phyloP scores from a whole-genome alignment of 2,888 invertebrate genomes.

The Xanthia togata region DNA sequence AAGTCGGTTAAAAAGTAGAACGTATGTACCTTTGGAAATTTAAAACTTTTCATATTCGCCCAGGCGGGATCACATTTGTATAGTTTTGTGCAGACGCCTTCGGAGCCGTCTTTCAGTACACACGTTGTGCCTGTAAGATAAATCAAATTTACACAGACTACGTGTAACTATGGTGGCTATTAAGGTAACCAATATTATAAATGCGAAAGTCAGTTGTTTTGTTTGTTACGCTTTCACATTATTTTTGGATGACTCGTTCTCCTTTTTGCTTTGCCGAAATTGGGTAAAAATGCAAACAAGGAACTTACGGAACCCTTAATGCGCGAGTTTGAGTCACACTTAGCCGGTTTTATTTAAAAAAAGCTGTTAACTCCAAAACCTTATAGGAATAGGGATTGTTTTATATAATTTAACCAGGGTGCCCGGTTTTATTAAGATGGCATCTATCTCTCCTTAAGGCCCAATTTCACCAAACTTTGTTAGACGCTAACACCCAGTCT shows the following conservation, averaged over 20 bases:
- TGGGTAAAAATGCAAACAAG: too few species aligned
- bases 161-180: background rate
- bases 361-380: background rate
- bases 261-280: too few species aligned
- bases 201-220: too few species aligned
- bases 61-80: background rate
- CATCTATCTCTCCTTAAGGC: background rate
- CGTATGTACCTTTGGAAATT: slow-evolving; percentile 20
- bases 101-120: background rate
- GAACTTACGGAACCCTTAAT: too few species aligned
- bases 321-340: background rate
- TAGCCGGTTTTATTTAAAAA: background rate
- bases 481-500: too few species aligned
- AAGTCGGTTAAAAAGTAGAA: too few species aligned
- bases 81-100: slow-evolving; percentile 14
- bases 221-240: too few species aligned
- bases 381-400: background rate
- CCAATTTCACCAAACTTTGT: background rate
- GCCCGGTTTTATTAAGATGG: background rate
- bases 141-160: background rate
- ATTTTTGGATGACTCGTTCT: too few species aligned
- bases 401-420: background rate
- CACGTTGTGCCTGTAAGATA: slow-evolving; percentile 16
- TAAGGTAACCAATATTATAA: too few species aligned
- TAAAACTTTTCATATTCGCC: background rate